Percentiles rank a stretch among this genome's conserved stretches.
Conservation (phyloP, 2,797 vertebrate genomes). For the Kryptopterus vitreolus region DNA sequence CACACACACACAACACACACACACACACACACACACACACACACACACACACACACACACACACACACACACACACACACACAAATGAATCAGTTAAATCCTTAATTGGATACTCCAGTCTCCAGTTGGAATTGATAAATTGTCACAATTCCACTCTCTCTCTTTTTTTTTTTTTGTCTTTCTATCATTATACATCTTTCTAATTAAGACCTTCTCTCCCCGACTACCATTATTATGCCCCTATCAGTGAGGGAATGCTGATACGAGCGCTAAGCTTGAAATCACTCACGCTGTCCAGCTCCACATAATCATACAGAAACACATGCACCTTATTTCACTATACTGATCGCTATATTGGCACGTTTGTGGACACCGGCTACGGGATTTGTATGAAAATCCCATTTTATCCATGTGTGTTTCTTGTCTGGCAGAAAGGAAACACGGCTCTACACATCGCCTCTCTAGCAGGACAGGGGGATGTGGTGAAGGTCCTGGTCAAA, state of each 20-base stretch:
- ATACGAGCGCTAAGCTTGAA: slow-evolving; percentile 6
- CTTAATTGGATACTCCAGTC: neutral
- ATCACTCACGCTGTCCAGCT: neutral
- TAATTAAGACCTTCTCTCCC: neutral
- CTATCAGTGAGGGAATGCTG: neutral
- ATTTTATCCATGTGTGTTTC: slow-evolving; percentile 3
- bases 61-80: neutral
- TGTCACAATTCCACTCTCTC: neutral
- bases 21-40: neutral
- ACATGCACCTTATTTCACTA: neutral
- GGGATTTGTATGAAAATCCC: too few species aligned
- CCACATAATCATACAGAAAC: neutral
- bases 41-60: neutral
- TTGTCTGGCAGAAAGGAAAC: slow-evolving; percentile 88
- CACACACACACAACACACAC: neutral
- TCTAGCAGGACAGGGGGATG: slow-evolving; percentile 91
- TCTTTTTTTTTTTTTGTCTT: too few species aligned
- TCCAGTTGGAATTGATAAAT: neutral
- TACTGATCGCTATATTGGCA: too few species aligned
- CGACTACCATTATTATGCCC: neutral
- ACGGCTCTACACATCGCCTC: slow-evolving; percentile 96
- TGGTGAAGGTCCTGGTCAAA: slow-evolving; percentile 91
- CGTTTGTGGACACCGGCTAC: too few species aligned
- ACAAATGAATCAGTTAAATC: neutral
- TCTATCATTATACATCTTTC: neutral